Conservation (phyloP, 1,140 invertebrate genomes). For the Drosophila serrata region DNA sequence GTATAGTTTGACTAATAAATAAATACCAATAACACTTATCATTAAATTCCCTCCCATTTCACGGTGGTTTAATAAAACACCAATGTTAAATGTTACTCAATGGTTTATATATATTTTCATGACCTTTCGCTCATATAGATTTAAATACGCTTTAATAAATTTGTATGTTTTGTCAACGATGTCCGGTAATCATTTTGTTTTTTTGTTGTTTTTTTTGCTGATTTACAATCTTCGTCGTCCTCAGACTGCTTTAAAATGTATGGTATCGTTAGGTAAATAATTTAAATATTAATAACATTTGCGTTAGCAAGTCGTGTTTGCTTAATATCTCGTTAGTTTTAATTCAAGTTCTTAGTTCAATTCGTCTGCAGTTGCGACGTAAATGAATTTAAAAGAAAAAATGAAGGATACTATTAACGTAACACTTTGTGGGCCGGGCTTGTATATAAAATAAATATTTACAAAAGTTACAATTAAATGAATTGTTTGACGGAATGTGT, state of each 20-base stretch:
- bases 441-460: conserved; percentile 69
- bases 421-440: conserved; percentile 12
- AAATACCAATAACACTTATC: no score
- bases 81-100: conserved; percentile 61
- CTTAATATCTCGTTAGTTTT: conserved; percentile 40
- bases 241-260: conserved; percentile 69
- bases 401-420: conserved; percentile 13
- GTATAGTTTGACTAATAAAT: no score
- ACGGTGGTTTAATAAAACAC: background rate
- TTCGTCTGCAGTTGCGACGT: conserved; percentile 50
- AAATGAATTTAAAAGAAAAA: conserved; percentile 40
- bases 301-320: conserved; percentile 40
- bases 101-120: conserved; percentile 80
- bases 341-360: conserved; percentile 49
- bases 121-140: conserved; percentile 79
- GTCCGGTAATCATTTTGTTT: conserved; percentile 47
- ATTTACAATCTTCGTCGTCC: conserved; percentile 64
- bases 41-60: no score
- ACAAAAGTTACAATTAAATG: conserved; percentile 65
- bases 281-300: conserved; percentile 81
- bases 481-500: conserved; percentile 68
- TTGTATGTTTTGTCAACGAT: conserved; percentile 68
- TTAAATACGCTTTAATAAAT: conserved; percentile 79
- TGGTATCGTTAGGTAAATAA: conserved; percentile 74
- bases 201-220: conserved; percentile 49